Base-by-base conservation (phyloP, 2,797 vertebrate genomes). In the Synanceia verrucosa region DNA sequence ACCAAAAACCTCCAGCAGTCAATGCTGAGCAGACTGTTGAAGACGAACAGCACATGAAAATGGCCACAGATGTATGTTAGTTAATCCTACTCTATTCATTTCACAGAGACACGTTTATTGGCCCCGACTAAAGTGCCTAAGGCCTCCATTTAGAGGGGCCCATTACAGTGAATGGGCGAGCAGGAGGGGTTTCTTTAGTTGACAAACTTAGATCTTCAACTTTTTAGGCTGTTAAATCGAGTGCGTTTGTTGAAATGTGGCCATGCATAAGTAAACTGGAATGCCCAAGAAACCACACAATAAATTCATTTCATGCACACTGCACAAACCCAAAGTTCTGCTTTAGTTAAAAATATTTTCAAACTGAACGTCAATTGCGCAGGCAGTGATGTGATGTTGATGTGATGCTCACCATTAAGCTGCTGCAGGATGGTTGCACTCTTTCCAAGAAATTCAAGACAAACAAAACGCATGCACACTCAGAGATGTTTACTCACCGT, bases 1-100 rank as follows among this genome's bases (percentile, higher is more conserved):
- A 94, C 93, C 86, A 89, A 91, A 93, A 92, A 93, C 88, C 93
- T 81, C 91, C 93, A 93, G 90, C 86, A 87, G 93, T 84, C 88
- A 91, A 82, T 34, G 29, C 86, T 57, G 76, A 84, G 81, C 83
- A 89, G 89, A 87, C 89, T 90, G 89, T 90, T 90, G 88, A 82
- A 81, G 87, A 91, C 69, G 55, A 86, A 76, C 84, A 70, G 86
- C 83, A 71, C 83, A 86, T 82, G 84, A 89, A 93, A 92, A 93
- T 91, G 88, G 86, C 89, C 93, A 85, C 88, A 91, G 88, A 92
- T 81, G 87, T 89, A 85, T 80, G 90, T 86, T 83, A 84, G 88
- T 90, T 90, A 92, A 93, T 88, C 89, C 89, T 60, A 2, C 72
- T 82, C 86, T 44, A 86, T 89, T 90, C 87, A 91, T 81, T 80